Evolutionary conservation across 2,888 invertebrate genomes (phyloP), one percentile per base, ranked within the genome.

Genomic region (Rhagonycha lutea): DNA sequence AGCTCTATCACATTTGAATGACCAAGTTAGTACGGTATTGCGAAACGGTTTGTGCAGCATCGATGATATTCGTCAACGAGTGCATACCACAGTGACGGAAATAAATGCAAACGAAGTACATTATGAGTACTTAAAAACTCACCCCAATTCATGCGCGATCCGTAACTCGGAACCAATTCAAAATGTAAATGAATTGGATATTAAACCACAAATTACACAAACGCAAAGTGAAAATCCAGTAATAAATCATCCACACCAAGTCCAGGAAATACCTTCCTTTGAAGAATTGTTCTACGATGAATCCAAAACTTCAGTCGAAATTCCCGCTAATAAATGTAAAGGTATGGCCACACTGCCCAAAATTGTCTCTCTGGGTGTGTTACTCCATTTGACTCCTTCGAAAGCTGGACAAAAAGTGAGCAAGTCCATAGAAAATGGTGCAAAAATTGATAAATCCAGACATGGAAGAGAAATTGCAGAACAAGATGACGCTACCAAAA

Each of bases 1-100:
- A 23, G 75, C 81, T 11, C 68, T 83, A 68, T 75, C 79, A 0
- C 76, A 70, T 7, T 78, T 82, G 68, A 82, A 82, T 68, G 79
- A 81, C 65, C 79, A 83, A 32, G 83, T 82, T 79, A 83, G 82
- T 73, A 78, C 78, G 14, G 80, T 80, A 3, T 73, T 83, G 10
- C 73, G 80, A 14, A 76, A 82, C n/a, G 80, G 80, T 70, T 79
- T 83, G 12, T 80, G 80, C 24, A 81, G 78, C 23, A 70, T 83
- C 28, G 82, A 83, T 62, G 77, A 79, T 23, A 82, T 83, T 28
- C 79, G 81, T 69, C 75, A 80, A 71, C 76, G 80, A 26, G 80
- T 83, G 9, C 72, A 81, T 8, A 76, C 73, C 3, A 81, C 80
- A 14, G 69, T 83, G n/a, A 78, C 79, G 3, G 81, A 82, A 69